Percentiles rank a stretch among this genome's conserved stretches.
Evolutionary conservation across 2,113 vertebrate genomes (phyloP).

Genomic region (Myotis brandtii): DNA sequence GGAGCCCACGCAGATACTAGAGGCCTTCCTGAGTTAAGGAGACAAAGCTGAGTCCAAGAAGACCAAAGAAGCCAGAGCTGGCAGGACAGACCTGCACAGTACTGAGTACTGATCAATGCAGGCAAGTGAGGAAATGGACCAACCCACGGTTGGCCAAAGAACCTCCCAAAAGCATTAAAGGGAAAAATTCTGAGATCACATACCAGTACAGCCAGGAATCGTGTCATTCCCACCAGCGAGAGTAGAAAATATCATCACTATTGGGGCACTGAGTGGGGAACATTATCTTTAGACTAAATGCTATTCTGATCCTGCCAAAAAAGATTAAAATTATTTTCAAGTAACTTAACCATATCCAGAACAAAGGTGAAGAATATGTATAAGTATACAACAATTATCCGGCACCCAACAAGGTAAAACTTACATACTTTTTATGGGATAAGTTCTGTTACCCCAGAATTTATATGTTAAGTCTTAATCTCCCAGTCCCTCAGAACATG

Average conservation of each 20-base stretch:
- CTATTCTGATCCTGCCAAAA: neutral
- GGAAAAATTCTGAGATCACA: neutral
- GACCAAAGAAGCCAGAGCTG: neutral
- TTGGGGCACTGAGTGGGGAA: neutral
- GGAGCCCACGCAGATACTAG: neutral
- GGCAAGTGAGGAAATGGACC: neutral
- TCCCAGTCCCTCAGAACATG: neutral
- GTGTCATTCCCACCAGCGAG: neutral
- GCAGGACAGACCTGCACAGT: neutral
- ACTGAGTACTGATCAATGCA: neutral
- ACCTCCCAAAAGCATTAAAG: neutral
- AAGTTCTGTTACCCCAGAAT: neutral
- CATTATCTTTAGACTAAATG: neutral
- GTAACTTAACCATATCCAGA: neutral
- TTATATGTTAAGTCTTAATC: neutral
- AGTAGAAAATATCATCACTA: neutral
- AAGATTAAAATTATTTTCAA: constrained; percentile 7
- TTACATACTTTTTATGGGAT: neutral
- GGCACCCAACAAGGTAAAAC: neutral
- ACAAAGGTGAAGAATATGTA: constrained; percentile 36
- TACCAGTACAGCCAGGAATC: neutral
- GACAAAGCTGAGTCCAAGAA: neutral
- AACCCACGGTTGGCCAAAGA: neutral
- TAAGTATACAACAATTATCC: neutral
- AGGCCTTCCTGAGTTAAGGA: neutral